These are phyloP conservation scores for Coregonus suidteri DNA, from an alignment of 2,797 vertebrate species.

Conservation along the genomic window DNA sequence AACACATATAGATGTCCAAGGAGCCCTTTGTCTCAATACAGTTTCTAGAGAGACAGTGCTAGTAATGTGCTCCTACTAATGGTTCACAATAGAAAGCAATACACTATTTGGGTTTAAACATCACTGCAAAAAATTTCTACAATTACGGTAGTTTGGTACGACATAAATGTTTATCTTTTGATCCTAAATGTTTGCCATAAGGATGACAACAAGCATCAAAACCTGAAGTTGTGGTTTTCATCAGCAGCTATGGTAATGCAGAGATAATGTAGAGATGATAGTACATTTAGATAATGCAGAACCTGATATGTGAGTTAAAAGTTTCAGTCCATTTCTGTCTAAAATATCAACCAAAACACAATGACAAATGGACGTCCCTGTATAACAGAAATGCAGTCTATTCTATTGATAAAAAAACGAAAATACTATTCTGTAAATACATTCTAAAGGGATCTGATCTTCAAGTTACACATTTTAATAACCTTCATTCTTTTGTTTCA, in stretches of 20 bases:
- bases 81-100: neutral
- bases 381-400: neutral
- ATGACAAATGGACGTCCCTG: neutral
- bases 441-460: neutral
- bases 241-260: neutral
- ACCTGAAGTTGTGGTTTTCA: neutral
- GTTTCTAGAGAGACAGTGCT: neutral
- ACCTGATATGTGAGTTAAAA: slow-evolving; percentile 6
- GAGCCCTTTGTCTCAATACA: neutral
- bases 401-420: neutral
- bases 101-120: neutral
- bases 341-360: neutral
- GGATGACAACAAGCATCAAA: neutral
- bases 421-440: neutral
- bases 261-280: neutral
- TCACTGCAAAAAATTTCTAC: neutral
- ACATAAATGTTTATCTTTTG: no score
- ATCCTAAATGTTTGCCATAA: neutral
- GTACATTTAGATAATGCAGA: neutral
- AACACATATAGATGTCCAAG: neutral
- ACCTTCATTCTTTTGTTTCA: neutral
- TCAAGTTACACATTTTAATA: neutral
- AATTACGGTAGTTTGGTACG: no score
- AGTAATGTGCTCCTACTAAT: neutral
- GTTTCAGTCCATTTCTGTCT: neutral